Base-by-base conservation (phyloP, 2,797 vertebrate genomes). In the Betta splendens region DNA sequence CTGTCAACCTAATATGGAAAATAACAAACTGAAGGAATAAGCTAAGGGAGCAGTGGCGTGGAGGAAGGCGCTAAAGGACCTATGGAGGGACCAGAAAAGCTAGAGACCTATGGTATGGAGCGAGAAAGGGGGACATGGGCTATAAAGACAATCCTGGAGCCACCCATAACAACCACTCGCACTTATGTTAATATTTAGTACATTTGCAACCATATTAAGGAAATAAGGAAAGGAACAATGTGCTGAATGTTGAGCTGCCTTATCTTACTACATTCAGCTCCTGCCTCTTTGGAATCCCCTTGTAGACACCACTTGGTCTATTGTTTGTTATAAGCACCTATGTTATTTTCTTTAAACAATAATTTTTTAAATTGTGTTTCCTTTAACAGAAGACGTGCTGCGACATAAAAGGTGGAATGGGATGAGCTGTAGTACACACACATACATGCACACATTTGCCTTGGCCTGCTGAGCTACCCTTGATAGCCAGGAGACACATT, bases 401-500 rank as follows among this genome's bases (percentile, higher is more conserved):
- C 56, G 23, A 35, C 42, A 49, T 35, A 13, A 44, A 37, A 68
- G 23, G 29, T 56, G 17, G 64, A 66, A 64, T 9, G 5, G 43
- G 39, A 46, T 44, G 25, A 56, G 31, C 42, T 54, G 65, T 48
- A 23, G 23, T 9, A 15, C 39, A n/a, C 13, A 11, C 31, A 25
- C 51, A 29, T 51, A 26, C 38, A 46, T 21, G 37, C 11, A 45
- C 38, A 64, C 33, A 50, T 67, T 59, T 69, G 44, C 35, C 22
- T 39, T 13, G 31, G 55, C 63, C 56, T 57, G 62, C 62, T 46
- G 51, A 28, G 69, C 26, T 43, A 12, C 38, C 25, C 22, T n/a
- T 33, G 25, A 49, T 53, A 55, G 64, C 52, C 66, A 73, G 58
- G 50, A 78, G 62, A 51, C 23, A 52, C 31, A 46, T 65, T 74